Base-by-base conservation (phyloP, 2,113 vertebrate species). In the Aplodontia rufa region DNA sequence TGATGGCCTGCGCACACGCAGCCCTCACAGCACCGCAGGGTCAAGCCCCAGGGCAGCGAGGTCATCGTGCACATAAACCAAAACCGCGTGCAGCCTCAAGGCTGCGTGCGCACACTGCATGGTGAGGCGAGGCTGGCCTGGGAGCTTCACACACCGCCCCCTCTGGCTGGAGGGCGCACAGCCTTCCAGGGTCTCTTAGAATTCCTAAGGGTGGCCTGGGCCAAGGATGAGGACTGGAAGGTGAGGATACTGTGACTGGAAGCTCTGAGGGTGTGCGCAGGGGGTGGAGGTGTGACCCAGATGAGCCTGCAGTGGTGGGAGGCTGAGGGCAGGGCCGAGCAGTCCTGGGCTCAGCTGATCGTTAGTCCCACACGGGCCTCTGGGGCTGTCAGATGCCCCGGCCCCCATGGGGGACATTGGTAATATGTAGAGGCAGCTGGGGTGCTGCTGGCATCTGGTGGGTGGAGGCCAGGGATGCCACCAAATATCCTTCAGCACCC, bases 401-500 rank as follows among this genome's bases (percentile, higher is more conserved):
- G 17, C 22, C 16, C 9, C 3, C 64, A 12, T 30, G 14, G 20
- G 45, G 87, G 47, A 60, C 26, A 12, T 0, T 45, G 75, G 55
- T 4, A 13, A 3, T 1, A 8, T 37, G 12, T 8, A 8, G 53
- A 85, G 72, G 62, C 4, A n/a, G 14, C 8, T 8, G 9, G 26
- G 75, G 14, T 4, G 71, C n/a, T 19, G 0, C 26, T 24, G 37
- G 40, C 26, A 0, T 28, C 20, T 20, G 2, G 28, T 2, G 51
- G 35, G 45, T 2, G 2, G 55, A 35, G n/a, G 45, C 24, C 19
- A 26, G 80, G 42, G 37, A 35, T 0, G 6, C 4, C 9, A 14
- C 19, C 22, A 0, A 10, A 5, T 1, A 0, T 12, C 49, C 49
- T 8, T 22, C 2, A 5, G 1, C 0, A 30, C 20, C 17, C 45